A percentile compares a stretch with the other conserved stretches of the same genome.
phyloP scores from a whole-genome alignment of 2,888 invertebrate genomes.

The Erebia epiphron region DNA sequence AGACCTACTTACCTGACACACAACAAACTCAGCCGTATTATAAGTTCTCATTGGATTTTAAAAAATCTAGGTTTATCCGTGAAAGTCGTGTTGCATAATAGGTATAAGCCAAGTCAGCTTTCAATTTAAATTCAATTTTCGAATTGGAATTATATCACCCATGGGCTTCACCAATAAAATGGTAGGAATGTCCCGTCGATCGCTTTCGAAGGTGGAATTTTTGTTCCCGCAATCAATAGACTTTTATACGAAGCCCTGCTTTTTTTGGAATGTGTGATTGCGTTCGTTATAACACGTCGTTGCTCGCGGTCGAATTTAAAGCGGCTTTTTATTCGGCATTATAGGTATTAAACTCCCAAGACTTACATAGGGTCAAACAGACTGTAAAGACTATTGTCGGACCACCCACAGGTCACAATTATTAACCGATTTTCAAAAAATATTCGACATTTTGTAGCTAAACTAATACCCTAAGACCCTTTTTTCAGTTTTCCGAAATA shows the following conservation, averaged over 20 bases:
- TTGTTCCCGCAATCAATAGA: constrained; percentile 24
- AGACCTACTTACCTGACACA: no score
- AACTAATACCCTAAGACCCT: no score
- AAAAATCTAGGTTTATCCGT: no score
- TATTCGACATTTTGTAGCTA: no score
- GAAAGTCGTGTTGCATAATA: no score
- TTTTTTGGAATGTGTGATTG: constrained; percentile 38
- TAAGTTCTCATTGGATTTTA: no score
- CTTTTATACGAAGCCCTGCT: constrained; percentile 26
- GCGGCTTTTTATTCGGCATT: neutral
- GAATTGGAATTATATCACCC: neutral
- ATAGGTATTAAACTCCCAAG: neutral
- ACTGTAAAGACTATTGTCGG: no score
- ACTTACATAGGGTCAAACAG: neutral
- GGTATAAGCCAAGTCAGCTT: no score
- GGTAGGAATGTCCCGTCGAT: constrained; percentile 17
- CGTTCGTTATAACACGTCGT: constrained; percentile 39
- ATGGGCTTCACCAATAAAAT: neutral
- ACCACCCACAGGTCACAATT: no score
- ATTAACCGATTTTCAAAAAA: no score
- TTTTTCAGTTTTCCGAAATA: no score
- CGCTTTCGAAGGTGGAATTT: constrained; percentile 30
- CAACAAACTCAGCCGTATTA: no score
- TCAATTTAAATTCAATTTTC: neutral
- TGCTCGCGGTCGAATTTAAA: constrained; percentile 30